Conservation (phyloP, 2,888 invertebrate genomes). For the Arrhopalites spinosus region DNA sequence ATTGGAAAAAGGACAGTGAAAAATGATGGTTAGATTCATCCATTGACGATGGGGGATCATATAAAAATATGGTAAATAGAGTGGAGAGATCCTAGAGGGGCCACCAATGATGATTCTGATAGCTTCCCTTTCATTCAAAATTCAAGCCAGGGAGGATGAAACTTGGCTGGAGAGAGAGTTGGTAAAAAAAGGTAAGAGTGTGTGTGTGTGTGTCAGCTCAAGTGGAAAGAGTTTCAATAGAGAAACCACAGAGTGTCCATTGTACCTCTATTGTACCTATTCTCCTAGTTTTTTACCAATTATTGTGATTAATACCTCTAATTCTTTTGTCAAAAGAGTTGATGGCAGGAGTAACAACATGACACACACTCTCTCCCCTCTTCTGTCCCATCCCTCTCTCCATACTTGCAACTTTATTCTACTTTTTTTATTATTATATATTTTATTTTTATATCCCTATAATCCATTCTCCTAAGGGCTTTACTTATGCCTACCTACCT, state of each 20-base stretch:
- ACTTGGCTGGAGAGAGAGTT: no score
- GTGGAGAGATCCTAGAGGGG: neutral
- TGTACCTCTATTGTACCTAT: neutral
- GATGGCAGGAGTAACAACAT: conserved; percentile 10
- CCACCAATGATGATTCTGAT: conserved; percentile 22
- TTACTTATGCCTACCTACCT: no score
- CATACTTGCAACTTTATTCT: neutral
- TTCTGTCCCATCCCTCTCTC: neutral
- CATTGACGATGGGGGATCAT: no score
- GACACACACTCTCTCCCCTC: neutral
- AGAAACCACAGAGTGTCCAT: neutral
- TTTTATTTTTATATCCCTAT: no score
- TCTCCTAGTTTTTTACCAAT: conserved; percentile 31
- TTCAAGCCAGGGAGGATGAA: no score
- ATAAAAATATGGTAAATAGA: no score
- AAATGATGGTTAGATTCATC: no score
- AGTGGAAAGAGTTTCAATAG: conserved; percentile 1
- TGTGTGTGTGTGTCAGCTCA: no score
- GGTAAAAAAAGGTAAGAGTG: no score
- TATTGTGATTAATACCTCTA: conserved; percentile 32
- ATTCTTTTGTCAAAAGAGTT: neutral
- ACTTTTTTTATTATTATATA: neutral
- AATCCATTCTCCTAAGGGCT: neutral
- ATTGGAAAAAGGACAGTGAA: no score
- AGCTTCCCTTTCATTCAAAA: neutral